phyloP scores from a whole-genome alignment of 2,113 vertebrate species.

The Notarius quadriscutis region DNA sequence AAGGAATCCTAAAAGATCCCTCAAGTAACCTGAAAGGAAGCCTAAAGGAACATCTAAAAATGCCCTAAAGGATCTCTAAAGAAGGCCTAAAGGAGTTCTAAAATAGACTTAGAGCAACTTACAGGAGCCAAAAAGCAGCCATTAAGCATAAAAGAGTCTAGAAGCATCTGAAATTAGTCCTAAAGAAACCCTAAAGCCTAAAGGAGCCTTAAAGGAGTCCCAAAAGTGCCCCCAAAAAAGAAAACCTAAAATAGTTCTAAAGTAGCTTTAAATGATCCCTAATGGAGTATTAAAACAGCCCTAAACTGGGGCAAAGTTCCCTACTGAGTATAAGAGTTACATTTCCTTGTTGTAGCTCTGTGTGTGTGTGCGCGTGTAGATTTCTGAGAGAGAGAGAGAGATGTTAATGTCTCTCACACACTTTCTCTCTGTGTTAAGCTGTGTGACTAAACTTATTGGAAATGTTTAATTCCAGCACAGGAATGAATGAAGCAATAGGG shows the following conservation, averaged over 20 bases:
- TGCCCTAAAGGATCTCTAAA: neutral
- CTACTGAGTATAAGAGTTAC: neutral
- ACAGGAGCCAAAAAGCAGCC: neutral
- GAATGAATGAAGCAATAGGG: conserved; percentile 53
- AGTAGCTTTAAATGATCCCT: neutral
- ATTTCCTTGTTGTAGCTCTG: neutral
- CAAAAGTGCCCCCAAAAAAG: neutral
- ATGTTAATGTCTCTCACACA: conserved; percentile 32
- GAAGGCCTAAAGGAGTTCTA: neutral
- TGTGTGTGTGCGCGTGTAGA: neutral
- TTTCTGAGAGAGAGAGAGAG: neutral
- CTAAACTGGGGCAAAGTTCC: neutral
- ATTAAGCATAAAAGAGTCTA: neutral
- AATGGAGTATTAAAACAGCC: neutral
- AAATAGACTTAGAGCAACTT: neutral
- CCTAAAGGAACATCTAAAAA: neutral
- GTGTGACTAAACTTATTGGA: conserved; percentile 54
- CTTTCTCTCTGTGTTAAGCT: conserved; percentile 47
- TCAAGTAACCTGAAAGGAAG: neutral
- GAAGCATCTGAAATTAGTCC: neutral
- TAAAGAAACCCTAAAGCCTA: neutral
- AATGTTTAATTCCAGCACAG: conserved; percentile 58
- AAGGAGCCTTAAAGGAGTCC: neutral
- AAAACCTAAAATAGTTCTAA: neutral
- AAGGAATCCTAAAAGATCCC: neutral